phyloP scores from a whole-genome alignment of 2,797 vertebrate species.

The Pelochelys cantorii region DNA sequence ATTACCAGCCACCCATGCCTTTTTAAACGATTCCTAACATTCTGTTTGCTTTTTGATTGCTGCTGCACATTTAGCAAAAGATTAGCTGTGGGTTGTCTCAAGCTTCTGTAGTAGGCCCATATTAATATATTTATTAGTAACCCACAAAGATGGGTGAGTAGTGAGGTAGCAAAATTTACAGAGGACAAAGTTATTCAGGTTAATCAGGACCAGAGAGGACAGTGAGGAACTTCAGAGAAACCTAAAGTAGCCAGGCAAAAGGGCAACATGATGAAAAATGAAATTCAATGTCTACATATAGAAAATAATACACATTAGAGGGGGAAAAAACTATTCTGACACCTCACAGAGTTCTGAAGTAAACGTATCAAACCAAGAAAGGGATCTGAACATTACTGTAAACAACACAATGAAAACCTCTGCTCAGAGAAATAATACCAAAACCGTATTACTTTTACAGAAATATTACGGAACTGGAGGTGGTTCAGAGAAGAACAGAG shows the following conservation, averaged over 20 bases:
- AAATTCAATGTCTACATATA: background rate
- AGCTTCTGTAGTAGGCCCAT: background rate
- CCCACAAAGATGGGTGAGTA: background rate
- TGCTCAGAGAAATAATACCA: background rate
- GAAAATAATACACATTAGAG: background rate
- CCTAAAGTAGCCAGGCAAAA: background rate
- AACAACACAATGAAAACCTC: conserved; percentile 10
- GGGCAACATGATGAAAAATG: background rate
- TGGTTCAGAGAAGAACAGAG: no score
- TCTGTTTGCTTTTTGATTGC: no score
- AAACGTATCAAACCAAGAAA: background rate
- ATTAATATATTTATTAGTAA: background rate
- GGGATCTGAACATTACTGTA: background rate
- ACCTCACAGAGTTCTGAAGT: background rate
- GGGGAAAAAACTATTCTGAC: background rate
- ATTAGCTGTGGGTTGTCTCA: background rate
- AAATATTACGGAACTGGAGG: background rate
- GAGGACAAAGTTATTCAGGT: background rate
- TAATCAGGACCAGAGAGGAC: background rate
- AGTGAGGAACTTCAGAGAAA: background rate
- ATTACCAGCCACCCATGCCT: no score
- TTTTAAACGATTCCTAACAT: no score
- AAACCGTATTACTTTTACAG: background rate
- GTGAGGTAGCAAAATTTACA: background rate
- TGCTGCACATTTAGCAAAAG: background rate